A percentile compares a stretch with the other conserved stretches of the same genome.
phyloP scores from a whole-genome alignment of 2,113 vertebrate genomes.

The Etia nguti region DNA sequence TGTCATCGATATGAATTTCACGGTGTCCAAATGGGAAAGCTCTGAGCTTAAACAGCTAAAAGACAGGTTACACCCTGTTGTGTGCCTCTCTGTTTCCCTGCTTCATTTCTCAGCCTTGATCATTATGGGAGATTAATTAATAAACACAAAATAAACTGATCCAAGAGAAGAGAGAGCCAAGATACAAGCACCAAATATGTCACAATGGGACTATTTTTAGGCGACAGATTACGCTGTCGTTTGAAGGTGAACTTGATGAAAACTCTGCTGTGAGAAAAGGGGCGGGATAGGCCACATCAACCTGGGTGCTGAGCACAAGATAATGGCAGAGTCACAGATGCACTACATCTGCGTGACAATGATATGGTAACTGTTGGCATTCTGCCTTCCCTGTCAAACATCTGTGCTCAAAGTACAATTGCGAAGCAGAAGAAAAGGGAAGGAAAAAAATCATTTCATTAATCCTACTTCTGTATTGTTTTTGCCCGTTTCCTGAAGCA shows the following conservation, averaged over 20 bases:
- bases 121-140: constrained; percentile 64
- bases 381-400: constrained; percentile 46
- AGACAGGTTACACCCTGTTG: constrained; percentile 19
- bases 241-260: constrained; percentile 69
- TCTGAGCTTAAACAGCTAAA: constrained; percentile 11
- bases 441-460: constrained; percentile 55
- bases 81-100: not conserved
- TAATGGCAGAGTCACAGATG: constrained; percentile 44
- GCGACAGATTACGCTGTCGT: constrained; percentile 42
- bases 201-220: constrained; percentile 62
- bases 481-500: constrained; percentile 51
- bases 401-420: constrained; percentile 18
- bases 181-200: constrained; percentile 57
- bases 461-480: constrained; percentile 53
- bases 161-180: constrained; percentile 48
- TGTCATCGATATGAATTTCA: not conserved
- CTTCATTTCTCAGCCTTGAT: constrained; percentile 25
- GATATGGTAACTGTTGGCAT: constrained; percentile 33
- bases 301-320: not conserved
- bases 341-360: constrained; percentile 30
- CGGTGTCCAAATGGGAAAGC: not conserved
- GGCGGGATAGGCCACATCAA: constrained; percentile 29
- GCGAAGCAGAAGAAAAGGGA: not conserved
- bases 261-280: constrained; percentile 40
- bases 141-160: constrained; percentile 53